A percentile compares a stretch with the other conserved stretches of the same genome.
These are phyloP conservation scores for Lepidocyrtoides sp. DNA, from an alignment of 2,888 invertebrate genomes.

Conservation along the genomic window DNA sequence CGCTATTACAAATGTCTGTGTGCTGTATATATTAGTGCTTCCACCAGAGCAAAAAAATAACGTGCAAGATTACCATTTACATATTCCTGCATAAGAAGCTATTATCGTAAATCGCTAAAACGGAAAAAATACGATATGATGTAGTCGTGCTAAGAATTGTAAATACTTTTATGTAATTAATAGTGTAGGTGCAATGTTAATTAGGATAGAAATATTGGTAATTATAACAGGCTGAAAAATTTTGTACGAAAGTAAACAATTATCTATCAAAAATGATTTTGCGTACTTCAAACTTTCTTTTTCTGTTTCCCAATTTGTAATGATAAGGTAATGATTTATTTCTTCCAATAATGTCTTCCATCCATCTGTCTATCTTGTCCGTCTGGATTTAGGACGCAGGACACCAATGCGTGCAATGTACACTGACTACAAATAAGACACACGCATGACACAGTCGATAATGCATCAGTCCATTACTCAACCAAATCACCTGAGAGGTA, in stretches of 20 bases:
- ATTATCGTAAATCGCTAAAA: no score
- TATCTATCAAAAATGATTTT: neutral
- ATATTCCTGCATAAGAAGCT: no score
- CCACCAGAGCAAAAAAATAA: no score
- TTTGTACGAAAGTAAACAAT: neutral
- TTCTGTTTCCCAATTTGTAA: neutral
- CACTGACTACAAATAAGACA: no score
- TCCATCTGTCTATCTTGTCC: neutral
- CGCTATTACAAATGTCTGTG: no score
- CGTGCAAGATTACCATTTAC: no score
- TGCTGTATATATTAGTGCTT: no score
- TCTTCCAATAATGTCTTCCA: neutral
- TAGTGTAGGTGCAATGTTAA: no score
- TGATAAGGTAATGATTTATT: conserved; percentile 9
- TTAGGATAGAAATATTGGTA: neutral
- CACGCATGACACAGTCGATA: conserved; percentile 1
- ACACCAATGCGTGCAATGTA: conserved; percentile 2
- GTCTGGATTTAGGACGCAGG: neutral
- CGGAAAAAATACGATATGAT: neutral
- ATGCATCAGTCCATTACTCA: conserved; percentile 16
- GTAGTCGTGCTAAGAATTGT: neutral
- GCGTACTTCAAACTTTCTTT: neutral
- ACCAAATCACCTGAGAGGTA: conserved; percentile 5
- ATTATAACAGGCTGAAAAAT: neutral
- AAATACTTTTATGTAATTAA: no score